phyloP scores from a whole-genome alignment of 53 echinoderm and acorn worm species.

The Mesocentrotus franciscanus region DNA sequence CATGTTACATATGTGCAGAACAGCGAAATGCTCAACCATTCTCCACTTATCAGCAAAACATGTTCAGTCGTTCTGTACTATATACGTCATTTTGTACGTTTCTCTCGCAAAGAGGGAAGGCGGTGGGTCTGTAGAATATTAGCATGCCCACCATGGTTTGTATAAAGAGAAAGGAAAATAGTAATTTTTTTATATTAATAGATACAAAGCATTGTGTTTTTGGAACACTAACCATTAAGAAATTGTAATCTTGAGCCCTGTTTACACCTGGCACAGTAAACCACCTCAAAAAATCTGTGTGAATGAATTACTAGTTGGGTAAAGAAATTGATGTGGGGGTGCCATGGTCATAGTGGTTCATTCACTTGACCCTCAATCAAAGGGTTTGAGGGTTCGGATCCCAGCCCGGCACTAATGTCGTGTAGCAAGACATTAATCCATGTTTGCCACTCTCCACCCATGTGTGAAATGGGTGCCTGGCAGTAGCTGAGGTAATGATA shows the following conservation, averaged over 20 bases:
- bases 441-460: too few relatives aligned
- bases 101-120: neutral
- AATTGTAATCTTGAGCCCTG: neutral
- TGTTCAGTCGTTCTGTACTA: neutral
- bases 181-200: slow-evolving; percentile 21
- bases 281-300: neutral
- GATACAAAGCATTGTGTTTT: neutral
- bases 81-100: slow-evolving; percentile 31
- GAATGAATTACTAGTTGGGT: too few relatives aligned
- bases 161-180: slow-evolving; percentile 31
- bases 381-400: too few relatives aligned
- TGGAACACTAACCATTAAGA: neutral
- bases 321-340: too few relatives aligned
- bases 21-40: neutral
- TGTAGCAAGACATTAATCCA: too few relatives aligned
- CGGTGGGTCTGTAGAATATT: slow-evolving; percentile 20
- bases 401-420: too few relatives aligned
- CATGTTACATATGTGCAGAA: neutral
- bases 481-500: too few relatives aligned
- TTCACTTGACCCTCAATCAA: too few relatives aligned
- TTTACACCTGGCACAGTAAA: neutral
- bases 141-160: neutral
- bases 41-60: neutral
- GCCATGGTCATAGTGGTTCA: too few relatives aligned
- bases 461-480: too few relatives aligned